A percentile compares a stretch with the other conserved stretches of the same genome.
These are phyloP conservation scores for Drosophila arawakana DNA, from an alignment of 1,140 invertebrate species.

Conservation along the genomic window DNA sequence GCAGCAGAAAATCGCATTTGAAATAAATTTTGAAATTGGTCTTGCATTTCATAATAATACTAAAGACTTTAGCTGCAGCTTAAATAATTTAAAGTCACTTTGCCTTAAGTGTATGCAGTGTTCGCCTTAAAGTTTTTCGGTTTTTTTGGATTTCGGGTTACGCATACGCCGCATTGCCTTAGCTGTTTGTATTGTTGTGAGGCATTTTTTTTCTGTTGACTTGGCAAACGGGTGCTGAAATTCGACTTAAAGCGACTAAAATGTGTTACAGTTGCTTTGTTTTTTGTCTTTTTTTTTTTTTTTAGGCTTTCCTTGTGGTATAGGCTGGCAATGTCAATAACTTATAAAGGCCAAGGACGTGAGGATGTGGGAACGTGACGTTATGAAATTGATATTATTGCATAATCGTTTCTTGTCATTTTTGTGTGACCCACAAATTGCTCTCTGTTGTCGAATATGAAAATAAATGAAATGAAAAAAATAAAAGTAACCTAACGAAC, in stretches of 20 bases:
- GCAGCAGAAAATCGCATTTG: too few relatives aligned
- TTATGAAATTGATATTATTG: conserved; percentile 47
- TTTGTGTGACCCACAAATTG: conserved; percentile 21
- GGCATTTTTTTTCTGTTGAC: conserved; percentile 4
- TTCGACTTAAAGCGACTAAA: conserved; percentile 27
- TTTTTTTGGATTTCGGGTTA: conserved; percentile 28
- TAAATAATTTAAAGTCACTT: too few relatives aligned
- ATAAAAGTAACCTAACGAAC: not conserved
- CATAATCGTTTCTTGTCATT: conserved; percentile 32
- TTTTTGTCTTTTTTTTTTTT: not conserved
- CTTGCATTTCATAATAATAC: too few relatives aligned
- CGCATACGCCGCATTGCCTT: conserved; percentile 54
- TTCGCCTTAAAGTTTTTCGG: not conserved
- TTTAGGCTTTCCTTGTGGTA: not conserved
- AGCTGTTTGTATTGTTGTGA: not conserved
- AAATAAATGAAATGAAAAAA: not conserved
- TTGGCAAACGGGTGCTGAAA: conserved; percentile 1
- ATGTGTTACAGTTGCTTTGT: conserved; percentile 16
- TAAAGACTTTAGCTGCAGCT: too few relatives aligned
- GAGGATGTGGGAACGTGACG: conserved; percentile 7
- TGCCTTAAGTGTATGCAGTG: not conserved
- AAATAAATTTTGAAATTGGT: too few relatives aligned
- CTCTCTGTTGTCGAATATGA: not conserved
- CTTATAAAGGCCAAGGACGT: conserved; percentile 26
- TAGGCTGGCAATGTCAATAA: conserved; percentile 33